A percentile compares a stretch with the other conserved stretches of the same genome.
phyloP scores from a whole-genome alignment of 23 tunicate genomes.

The Diplosoma virens region DNA sequence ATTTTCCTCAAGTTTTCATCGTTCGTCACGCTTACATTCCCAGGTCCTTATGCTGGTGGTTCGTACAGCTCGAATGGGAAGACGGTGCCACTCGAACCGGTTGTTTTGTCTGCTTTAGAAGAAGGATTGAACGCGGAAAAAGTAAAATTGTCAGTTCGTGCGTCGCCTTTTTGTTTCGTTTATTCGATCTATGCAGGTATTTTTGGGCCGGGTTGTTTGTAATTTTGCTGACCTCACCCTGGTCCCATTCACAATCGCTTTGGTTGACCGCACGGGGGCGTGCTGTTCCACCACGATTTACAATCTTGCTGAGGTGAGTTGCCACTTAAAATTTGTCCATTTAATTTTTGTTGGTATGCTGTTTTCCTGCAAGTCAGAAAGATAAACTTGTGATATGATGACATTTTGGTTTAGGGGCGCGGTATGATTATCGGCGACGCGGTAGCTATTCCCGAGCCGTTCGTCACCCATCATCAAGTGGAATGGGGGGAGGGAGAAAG shows the following conservation, averaged over 20 bases:
- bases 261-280: slow-evolving; percentile 51
- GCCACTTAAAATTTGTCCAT: background rate
- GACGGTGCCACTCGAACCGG: background rate
- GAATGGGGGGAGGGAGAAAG: slow-evolving; percentile 4
- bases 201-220: slow-evolving; percentile 66
- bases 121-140: slow-evolving; percentile 68
- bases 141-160: slow-evolving; percentile 8
- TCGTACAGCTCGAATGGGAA: background rate
- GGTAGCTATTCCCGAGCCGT: slow-evolving; percentile 86
- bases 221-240: slow-evolving; percentile 79
- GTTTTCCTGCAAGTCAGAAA: no score
- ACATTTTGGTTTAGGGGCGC: slow-evolving; percentile 34
- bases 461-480: slow-evolving; percentile 37
- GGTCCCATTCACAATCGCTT: slow-evolving; percentile 78
- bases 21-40: no score
- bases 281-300: slow-evolving; percentile 80
- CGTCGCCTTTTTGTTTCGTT: no score
- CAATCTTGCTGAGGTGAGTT: slow-evolving; percentile 63
- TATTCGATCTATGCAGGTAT: no score
- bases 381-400: no score
- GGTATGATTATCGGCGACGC: slow-evolving; percentile 95
- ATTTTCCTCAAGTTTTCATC: no score
- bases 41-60: slow-evolving; percentile 64
- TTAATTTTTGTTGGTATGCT: background rate
- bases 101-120: slow-evolving; percentile 12